phyloP scores from a whole-genome alignment of 2,113 vertebrate genomes.

The Bambusicola thoracicus region DNA sequence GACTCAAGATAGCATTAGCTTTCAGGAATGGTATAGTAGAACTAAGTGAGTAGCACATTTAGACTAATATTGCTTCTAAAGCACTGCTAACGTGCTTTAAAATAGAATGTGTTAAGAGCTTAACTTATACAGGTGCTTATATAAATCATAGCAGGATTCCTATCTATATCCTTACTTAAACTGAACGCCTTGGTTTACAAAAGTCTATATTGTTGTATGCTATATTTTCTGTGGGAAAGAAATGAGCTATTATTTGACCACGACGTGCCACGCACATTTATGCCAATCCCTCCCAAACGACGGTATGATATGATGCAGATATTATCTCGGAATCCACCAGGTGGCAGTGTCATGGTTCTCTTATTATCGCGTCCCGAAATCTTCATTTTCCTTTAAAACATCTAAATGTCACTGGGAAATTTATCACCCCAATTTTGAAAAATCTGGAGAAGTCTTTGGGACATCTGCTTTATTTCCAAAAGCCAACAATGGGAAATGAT shows the following conservation, averaged over 20 bases:
- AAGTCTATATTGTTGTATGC: background rate
- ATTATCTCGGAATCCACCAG: slow-evolving; percentile 72
- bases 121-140: background rate
- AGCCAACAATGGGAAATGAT: background rate
- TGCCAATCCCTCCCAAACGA: background rate
- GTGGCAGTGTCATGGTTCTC: slow-evolving; percentile 73
- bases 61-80: background rate
- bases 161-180: background rate
- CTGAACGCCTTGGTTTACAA: background rate
- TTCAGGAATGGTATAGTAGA: background rate
- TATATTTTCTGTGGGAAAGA: background rate
- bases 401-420: slow-evolving; percentile 44
- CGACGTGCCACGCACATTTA: background rate
- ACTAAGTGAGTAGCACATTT: background rate
- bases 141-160: background rate
- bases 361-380: slow-evolving; percentile 49
- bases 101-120: background rate
- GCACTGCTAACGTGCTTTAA: background rate
- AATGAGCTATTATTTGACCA: background rate
- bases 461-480: background rate
- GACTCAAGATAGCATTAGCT: background rate
- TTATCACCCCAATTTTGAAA: slow-evolving; percentile 55
- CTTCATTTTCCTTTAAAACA: slow-evolving; percentile 22
- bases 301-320: slow-evolving; percentile 18
- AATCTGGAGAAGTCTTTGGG: background rate